Conservation (phyloP, 2,888 invertebrate genomes). For the Anarsia innoxiella region DNA sequence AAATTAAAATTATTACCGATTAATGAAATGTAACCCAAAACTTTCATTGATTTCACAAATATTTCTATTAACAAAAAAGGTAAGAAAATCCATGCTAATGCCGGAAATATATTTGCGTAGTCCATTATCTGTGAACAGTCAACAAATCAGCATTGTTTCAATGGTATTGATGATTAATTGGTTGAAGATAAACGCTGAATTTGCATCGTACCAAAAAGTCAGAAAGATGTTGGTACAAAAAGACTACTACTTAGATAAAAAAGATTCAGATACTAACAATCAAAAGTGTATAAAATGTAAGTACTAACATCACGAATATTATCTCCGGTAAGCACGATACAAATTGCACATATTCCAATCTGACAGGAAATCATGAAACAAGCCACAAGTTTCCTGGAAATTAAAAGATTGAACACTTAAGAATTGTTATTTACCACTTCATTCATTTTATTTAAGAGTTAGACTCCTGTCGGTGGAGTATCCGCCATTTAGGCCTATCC, state of each 20-base stretch:
- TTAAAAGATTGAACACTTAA: too few relatives aligned
- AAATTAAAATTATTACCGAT: too few relatives aligned
- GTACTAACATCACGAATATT: constrained; percentile 29
- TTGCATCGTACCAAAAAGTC: too few relatives aligned
- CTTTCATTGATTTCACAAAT: constrained; percentile 1
- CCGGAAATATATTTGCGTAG: not conserved
- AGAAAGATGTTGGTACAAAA: not conserved
- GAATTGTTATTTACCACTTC: too few relatives aligned
- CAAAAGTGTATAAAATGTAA: too few relatives aligned
- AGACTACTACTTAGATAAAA: not conserved
- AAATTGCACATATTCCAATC: constrained; percentile 29
- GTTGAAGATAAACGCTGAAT: too few relatives aligned
- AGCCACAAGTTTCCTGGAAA: constrained; percentile 24
- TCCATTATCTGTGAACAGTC: not conserved
- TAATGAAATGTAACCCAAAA: not conserved
- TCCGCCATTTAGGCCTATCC: too few relatives aligned
- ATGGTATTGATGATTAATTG: too few relatives aligned
- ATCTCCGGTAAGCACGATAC: constrained; percentile 29
- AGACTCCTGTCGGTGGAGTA: too few relatives aligned
- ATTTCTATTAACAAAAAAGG: constrained; percentile 1
- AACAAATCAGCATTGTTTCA: too few relatives aligned
- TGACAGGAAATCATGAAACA: constrained; percentile 28
- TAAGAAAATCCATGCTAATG: not conserved
- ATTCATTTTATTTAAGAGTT: too few relatives aligned
- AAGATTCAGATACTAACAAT: not conserved